Evolutionary conservation across 2,113 vertebrate genomes (phyloP).

Genomic region (Charina bottae): DNA sequence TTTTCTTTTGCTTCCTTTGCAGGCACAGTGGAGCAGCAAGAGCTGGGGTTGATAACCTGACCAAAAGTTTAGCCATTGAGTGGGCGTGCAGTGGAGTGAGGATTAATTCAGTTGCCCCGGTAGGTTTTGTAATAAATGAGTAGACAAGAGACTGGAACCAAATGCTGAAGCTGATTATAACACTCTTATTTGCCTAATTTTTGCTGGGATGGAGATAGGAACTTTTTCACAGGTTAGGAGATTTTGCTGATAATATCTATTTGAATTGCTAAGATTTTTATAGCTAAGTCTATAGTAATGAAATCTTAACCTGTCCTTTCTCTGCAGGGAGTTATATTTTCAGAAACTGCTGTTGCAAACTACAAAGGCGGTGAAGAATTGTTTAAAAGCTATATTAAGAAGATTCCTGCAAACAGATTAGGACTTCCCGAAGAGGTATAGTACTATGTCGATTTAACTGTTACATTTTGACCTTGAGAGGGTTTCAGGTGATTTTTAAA

Average conservation of each 20-base stretch:
- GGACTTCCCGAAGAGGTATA: slow-evolving; percentile 88
- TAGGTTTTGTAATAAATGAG: slow-evolving; percentile 62
- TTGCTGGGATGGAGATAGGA: background rate
- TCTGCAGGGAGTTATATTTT: slow-evolving; percentile 84
- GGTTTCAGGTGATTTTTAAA: background rate
- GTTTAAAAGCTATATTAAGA: slow-evolving; percentile 72
- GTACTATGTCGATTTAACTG: slow-evolving; percentile 45
- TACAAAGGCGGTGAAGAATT: slow-evolving; percentile 80
- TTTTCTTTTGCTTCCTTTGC: slow-evolving; percentile 47
- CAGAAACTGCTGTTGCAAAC: slow-evolving; percentile 86
- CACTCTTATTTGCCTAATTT: background rate
- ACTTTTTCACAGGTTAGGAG: background rate
- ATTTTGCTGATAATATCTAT: background rate
- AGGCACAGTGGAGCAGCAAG: slow-evolving; percentile 92
- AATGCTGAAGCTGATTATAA: background rate
- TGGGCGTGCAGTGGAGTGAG: slow-evolving; percentile 88
- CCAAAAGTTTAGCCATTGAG: slow-evolving; percentile 88
- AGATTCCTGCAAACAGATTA: slow-evolving; percentile 83
- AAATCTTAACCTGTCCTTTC: slow-evolving; percentile 34
- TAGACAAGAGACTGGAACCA: background rate
- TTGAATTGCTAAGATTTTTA: background rate
- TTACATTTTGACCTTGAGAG: background rate
- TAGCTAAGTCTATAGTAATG: background rate
- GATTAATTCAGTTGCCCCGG: slow-evolving; percentile 88
- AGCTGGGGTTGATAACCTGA: slow-evolving; percentile 87